Conservation (phyloP, 2,888 invertebrate genomes). For the Lasioglossum morio region DNA sequence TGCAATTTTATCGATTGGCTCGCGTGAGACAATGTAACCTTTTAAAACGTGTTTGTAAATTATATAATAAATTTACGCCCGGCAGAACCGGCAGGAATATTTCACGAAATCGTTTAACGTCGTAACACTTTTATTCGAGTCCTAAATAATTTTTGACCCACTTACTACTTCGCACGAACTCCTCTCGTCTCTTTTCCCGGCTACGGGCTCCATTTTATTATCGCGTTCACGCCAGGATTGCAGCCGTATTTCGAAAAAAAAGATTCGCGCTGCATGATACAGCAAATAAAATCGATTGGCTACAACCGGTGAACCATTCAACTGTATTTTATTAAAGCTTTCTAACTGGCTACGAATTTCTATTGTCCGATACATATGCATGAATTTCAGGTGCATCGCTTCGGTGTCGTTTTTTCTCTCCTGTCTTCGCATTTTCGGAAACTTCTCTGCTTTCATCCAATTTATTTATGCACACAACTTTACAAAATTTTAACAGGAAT, state of each 20-base stretch:
- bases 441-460: neutral
- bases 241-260: neutral
- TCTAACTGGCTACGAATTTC: slow-evolving; percentile 1
- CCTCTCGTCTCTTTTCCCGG: neutral
- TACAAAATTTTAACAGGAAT: neutral
- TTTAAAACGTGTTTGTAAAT: neutral
- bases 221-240: neutral
- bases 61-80: neutral
- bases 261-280: neutral
- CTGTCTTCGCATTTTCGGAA: neutral
- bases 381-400: neutral
- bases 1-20: slow-evolving; percentile 5
- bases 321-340: slow-evolving; percentile 1
- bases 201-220: neutral
- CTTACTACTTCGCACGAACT: neutral
- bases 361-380: neutral
- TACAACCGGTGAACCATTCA: neutral
- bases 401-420: neutral
- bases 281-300: slow-evolving; percentile 4
- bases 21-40: neutral
- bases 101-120: neutral
- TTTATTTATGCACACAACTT: neutral
- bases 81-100: neutral
- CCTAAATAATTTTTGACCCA: neutral
- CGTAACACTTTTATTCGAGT: neutral